A percentile compares a stretch with the other conserved stretches of the same genome.
Evolutionary conservation across 2,113 vertebrate species (phyloP).

Genomic region (Thunnus maccoyii): DNA sequence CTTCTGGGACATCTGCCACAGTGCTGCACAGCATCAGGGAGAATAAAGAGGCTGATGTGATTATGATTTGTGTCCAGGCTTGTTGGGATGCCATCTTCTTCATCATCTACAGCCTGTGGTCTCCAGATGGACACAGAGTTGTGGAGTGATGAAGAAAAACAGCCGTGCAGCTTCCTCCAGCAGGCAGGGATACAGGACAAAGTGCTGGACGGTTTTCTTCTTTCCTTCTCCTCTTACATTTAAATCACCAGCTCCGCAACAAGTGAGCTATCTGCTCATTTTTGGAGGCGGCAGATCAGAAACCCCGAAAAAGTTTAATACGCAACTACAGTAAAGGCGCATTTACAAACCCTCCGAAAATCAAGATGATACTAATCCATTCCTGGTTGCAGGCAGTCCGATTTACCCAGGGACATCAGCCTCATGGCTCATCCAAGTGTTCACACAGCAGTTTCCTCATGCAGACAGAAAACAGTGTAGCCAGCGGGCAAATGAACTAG

Average conservation of each 20-base stretch:
- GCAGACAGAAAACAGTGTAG: not conserved
- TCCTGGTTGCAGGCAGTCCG: not conserved
- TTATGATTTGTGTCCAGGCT: constrained; percentile 24
- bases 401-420: not conserved
- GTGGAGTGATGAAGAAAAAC: constrained; percentile 8
- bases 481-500: not conserved
- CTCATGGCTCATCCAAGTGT: constrained; percentile 38
- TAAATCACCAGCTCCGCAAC: not conserved
- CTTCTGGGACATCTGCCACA: constrained; percentile 51
- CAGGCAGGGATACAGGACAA: not conserved
- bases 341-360: not conserved
- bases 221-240: not conserved
- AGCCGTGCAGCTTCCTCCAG: not conserved
- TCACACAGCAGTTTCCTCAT: constrained; percentile 16
- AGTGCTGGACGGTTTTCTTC: not conserved
- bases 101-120: not conserved
- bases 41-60: constrained; percentile 22
- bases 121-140: not conserved
- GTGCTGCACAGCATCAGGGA: constrained; percentile 47
- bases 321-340: not conserved
- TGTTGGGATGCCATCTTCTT: constrained; percentile 61
- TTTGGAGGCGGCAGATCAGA: not conserved
- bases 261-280: constrained; percentile 15
- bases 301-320: not conserved
- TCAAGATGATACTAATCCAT: constrained; percentile 16